Evolutionary conservation across 2,888 invertebrate species (phyloP).

Genomic region (Ophioninae sp.): DNA sequence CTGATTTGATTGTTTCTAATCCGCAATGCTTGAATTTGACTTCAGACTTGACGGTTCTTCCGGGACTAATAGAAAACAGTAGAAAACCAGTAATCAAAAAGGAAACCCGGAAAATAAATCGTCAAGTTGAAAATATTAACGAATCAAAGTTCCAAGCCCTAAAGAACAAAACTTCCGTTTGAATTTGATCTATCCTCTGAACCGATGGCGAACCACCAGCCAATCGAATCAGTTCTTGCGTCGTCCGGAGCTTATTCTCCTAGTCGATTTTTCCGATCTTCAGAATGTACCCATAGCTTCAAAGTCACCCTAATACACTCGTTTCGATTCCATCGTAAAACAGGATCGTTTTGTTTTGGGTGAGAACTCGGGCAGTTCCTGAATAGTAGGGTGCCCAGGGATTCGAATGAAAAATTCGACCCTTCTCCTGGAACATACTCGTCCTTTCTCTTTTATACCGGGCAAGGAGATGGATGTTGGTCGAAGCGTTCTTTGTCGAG

Average conservation of each 20-base stretch:
- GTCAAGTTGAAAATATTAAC: neutral
- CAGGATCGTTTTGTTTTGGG: neutral
- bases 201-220: neutral
- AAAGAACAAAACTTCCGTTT: no score
- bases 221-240: no score
- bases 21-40: no score
- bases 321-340: slow-evolving; percentile 1
- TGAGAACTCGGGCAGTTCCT: slow-evolving; percentile 30
- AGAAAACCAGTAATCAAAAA: no score
- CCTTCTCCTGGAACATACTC: slow-evolving; percentile 13
- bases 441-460: slow-evolving; percentile 10
- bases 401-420: slow-evolving; percentile 20
- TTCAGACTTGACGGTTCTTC: no score
- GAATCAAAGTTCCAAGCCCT: neutral
- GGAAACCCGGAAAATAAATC: no score
- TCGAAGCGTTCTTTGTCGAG: slow-evolving; percentile 22
- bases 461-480: neutral
- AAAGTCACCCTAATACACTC: neutral
- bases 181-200: no score
- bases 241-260: no score
- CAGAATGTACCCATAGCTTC: no score
- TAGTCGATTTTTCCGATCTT: no score
- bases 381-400: slow-evolving; percentile 46
- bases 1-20: no score
- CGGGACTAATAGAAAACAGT: no score